A percentile compares a stretch with the other conserved stretches of the same genome.
phyloP scores from a whole-genome alignment of 2,113 vertebrate species.

The Sapajus apella region DNA sequence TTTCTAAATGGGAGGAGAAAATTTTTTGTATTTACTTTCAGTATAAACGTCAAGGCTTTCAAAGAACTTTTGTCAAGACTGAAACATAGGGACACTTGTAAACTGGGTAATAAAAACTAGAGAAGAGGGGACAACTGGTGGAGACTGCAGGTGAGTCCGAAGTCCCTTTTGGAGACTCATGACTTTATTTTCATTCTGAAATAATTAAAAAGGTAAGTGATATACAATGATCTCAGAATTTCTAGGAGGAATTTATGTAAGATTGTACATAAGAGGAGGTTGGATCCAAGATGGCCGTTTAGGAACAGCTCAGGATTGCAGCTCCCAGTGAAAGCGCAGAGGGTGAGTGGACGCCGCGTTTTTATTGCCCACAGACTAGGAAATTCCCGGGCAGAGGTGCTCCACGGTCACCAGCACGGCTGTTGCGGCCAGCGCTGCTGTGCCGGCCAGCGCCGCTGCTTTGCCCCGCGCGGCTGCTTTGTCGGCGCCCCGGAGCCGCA shows the following conservation, averaged over 20 bases:
- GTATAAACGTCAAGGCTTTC: neutral
- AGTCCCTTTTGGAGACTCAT: neutral
- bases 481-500: too few species aligned
- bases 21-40: neutral
- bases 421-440: too few species aligned
- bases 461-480: too few species aligned
- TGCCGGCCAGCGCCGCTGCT: too few species aligned
- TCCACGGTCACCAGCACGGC: too few species aligned
- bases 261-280: neutral
- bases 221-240: neutral
- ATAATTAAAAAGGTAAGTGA: neutral
- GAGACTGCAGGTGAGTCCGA: neutral
- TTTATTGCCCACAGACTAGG: too few species aligned
- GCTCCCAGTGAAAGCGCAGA: too few species aligned
- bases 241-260: neutral
- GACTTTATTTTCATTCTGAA: conserved; percentile 12
- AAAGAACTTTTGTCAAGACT: neutral
- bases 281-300: too few species aligned
- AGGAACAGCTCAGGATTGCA: too few species aligned
- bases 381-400: too few species aligned
- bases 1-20: neutral
- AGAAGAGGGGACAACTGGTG: too few species aligned
- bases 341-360: too few species aligned
- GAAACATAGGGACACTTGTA: neutral
- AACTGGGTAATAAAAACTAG: neutral